These are phyloP conservation scores for Drosophila merina DNA, from an alignment of 2,888 invertebrate genomes.

Conservation along the genomic window DNA sequence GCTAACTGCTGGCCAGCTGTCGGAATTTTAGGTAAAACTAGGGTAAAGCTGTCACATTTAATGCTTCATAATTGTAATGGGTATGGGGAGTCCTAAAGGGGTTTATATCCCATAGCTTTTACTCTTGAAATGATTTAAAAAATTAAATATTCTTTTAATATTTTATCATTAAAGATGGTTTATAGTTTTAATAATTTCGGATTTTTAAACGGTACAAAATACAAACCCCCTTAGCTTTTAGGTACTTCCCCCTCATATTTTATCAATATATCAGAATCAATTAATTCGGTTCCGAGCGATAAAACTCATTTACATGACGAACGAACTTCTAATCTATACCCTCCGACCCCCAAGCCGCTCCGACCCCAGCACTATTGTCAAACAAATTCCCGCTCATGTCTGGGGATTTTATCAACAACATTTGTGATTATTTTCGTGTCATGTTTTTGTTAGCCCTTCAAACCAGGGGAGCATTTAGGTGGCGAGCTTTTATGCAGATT, in stretches of 20 bases:
- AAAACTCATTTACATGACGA: conserved; percentile 72
- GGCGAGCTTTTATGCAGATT: conserved; percentile 71
- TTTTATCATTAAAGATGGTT: no score
- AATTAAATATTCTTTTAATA: no score
- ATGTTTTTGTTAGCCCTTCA: conserved; percentile 54
- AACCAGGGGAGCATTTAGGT: conserved; percentile 28
- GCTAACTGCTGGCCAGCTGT: conserved; percentile 21
- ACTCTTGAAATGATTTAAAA: no score
- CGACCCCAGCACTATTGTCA: conserved; percentile 38
- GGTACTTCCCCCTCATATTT: conserved; percentile 2
- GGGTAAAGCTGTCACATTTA: conserved; percentile 33
- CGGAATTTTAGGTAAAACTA: conserved; percentile 14
- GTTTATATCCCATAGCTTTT: no score
- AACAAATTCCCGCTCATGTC: conserved; percentile 33
- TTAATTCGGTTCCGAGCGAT: conserved; percentile 61
- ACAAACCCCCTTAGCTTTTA: no score
- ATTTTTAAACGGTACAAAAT: conserved; percentile 11
- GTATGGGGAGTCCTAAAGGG: background rate
- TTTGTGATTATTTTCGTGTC: conserved; percentile 79
- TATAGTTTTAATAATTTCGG: background rate
- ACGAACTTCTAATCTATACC: conserved; percentile 36
- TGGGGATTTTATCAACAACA: conserved; percentile 65
- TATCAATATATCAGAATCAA: conserved; percentile 73
- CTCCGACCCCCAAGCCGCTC: conserved; percentile 2
- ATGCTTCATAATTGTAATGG: conserved; percentile 29